A percentile compares a stretch with the other conserved stretches of the same genome.
Conservation (phyloP, 2,113 vertebrate species). For the Halichoeres trimaculatus region DNA sequence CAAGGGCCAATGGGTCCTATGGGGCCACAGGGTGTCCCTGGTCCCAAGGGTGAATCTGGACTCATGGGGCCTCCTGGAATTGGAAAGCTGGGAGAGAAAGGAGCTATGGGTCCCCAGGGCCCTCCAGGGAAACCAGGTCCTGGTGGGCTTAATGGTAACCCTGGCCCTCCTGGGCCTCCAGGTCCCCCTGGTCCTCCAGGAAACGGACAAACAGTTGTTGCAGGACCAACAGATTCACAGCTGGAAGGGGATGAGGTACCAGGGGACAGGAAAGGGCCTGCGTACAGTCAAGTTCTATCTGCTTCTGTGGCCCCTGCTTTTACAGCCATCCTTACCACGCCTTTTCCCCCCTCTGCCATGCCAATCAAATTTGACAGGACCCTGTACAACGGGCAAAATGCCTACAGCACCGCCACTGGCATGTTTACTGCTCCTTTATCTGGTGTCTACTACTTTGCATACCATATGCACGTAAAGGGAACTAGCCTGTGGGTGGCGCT, state of each 20-base stretch:
- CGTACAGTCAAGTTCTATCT: conserved; percentile 87
- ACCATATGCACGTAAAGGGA: conserved; percentile 98
- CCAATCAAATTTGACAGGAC: conserved; percentile 98
- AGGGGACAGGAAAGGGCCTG: conserved; percentile 88
- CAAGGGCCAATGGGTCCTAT: conserved; percentile 95
- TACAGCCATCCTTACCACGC: conserved; percentile 94
- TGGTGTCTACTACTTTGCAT: conserved; percentile 98
- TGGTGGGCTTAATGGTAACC: conserved; percentile 87
- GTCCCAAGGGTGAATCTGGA: conserved; percentile 91
- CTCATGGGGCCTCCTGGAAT: conserved; percentile 88
- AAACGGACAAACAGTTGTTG: conserved; percentile 87
- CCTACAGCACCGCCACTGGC: conserved; percentile 93
- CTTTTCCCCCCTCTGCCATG: conserved; percentile 95
- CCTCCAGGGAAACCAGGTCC: conserved; percentile 90
- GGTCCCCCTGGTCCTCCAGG: conserved; percentile 89
- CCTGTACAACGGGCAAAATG: conserved; percentile 95
- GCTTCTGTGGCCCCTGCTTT: conserved; percentile 91
- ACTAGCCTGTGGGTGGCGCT: conserved; percentile 98
- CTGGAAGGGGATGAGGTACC: conserved; percentile 89
- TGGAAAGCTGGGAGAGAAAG: conserved; percentile 88
- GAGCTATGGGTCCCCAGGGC: conserved; percentile 89
- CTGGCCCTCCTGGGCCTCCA: conserved; percentile 85
- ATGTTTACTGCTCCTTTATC: conserved; percentile 95
- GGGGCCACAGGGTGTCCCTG: conserved; percentile 93
- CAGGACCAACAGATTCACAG: conserved; percentile 86